Evolutionary conservation across 2,888 invertebrate genomes (phyloP).

Genomic region (Lasioglossum malachurum): DNA sequence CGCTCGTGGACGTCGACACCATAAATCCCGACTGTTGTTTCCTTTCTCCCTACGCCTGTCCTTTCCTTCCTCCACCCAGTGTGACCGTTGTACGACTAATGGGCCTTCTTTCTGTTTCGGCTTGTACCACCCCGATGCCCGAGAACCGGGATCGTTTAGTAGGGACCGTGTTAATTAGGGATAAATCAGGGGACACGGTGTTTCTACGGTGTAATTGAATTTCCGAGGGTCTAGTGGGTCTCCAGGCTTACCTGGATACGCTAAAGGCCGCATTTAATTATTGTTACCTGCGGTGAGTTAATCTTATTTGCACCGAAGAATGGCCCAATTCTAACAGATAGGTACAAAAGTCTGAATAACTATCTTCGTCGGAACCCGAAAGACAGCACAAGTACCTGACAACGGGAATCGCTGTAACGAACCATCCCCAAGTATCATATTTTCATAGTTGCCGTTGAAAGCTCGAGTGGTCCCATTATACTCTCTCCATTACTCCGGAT

Average conservation of each 20-base stretch:
- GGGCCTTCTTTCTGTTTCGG: constrained; percentile 14
- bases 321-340: background rate
- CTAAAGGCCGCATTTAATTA: too few species aligned
- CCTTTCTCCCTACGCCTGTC: too few species aligned
- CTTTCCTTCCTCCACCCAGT: background rate
- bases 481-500: background rate
- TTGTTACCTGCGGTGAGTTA: background rate
- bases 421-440: background rate
- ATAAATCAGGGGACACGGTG: constrained; percentile 6
- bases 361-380: too few species aligned
- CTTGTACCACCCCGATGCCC: constrained; percentile 16
- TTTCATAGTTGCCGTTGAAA: background rate
- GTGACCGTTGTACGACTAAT: constrained; percentile 40
- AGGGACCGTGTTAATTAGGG: constrained; percentile 31
- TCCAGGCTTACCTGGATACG: background rate
- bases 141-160: constrained; percentile 17
- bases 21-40: constrained; percentile 41
- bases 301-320: background rate
- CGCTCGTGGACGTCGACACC: background rate
- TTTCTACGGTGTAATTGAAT: constrained; percentile 11
- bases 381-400: background rate
- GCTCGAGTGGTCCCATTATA: background rate
- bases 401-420: background rate
- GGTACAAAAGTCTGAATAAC: too few species aligned
- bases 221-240: background rate